Conservation (phyloP, 2,797 vertebrate species). For the Buceros bicornis region DNA sequence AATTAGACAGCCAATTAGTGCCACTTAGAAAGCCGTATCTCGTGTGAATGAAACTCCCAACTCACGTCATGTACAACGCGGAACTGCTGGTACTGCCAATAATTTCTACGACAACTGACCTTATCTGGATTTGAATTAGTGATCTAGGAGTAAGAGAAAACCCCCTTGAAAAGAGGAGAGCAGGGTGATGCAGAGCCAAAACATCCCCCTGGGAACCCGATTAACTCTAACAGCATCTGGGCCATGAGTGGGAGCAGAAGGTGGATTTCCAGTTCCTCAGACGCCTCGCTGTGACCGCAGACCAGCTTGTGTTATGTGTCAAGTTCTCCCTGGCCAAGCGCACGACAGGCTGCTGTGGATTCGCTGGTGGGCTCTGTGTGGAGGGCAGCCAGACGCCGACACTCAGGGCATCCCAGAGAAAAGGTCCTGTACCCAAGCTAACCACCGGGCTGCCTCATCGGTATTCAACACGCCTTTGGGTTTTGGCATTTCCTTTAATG, state of each 20-base stretch:
- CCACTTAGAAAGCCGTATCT: conserved; percentile 43
- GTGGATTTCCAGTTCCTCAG: background rate
- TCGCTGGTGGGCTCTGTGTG: accelerated
- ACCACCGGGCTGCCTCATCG: background rate
- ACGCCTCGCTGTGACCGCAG: accelerated
- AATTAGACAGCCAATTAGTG: conserved; percentile 73
- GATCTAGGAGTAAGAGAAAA: conserved; percentile 37
- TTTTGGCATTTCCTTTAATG: background rate
- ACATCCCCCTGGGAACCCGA: background rate
- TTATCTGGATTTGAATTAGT: conserved; percentile 39
- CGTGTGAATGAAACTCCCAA: conserved; percentile 48
- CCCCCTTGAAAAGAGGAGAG: conserved; percentile 9
- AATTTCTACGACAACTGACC: conserved; percentile 61
- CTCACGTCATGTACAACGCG: conserved; percentile 28
- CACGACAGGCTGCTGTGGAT: accelerated
- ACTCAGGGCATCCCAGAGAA: background rate
- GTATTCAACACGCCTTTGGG: background rate
- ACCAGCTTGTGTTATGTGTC: accelerated
- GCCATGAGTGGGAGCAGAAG: background rate
- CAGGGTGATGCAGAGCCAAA: background rate
- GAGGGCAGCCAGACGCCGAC: background rate
- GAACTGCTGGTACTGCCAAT: conserved; percentile 31
- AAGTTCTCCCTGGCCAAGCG: background rate
- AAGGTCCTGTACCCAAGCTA: background rate
- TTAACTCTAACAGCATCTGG: background rate